Base-by-base conservation (phyloP, 2,113 vertebrate species). In the Platysternon megacephalum region DNA sequence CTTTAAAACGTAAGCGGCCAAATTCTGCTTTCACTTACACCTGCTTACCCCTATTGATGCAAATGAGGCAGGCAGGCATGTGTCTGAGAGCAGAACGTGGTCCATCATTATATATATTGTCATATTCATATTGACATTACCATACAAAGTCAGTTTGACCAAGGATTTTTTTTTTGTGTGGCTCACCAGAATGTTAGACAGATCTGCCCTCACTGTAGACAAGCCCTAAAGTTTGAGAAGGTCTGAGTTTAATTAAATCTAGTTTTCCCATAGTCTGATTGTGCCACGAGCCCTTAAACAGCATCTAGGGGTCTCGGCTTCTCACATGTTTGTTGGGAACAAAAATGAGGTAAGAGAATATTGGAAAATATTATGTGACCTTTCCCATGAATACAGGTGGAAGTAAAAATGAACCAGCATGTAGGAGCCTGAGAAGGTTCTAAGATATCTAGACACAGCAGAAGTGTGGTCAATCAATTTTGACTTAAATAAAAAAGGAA, bases 41-140 rank as follows among this genome's bases (percentile, higher is more conserved):
- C 35, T 32, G 52, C 24, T 10, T 13, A 85, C 1, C 1, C 19
- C 2, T 61, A 19, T 84, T 82, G 53, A 81, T 80, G 84, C 83
- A 55, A 80, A 61, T 48, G 5, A 7, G 6, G 44, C 24, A 91
- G 21, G 29, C 0, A 0, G 2, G 2, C n/a, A 21, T 85, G 1
- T 49, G 22, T 29, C 17, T n/a, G 19, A 24, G 26, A 80, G 21
- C 11, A 83, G 1, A 79, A 13, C 29, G 1, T 13, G 48, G 53
- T 46, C 6, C 7, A 68, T 65, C 61, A 65, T 65, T 65, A 65
- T 35, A 35, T 68, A 35, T 72, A n/a, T n/a, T n/a, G n/a, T n/a
- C n/a, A n/a, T n/a, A n/a, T 16, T 9, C 16, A 46, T 4, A 74
- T 26, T 3, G 19, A 13, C 82, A 4, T 2, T 76, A 11, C 55